phyloP scores from a whole-genome alignment of 1,140 invertebrate genomes.

The Calliopsis andreniformis region DNA sequence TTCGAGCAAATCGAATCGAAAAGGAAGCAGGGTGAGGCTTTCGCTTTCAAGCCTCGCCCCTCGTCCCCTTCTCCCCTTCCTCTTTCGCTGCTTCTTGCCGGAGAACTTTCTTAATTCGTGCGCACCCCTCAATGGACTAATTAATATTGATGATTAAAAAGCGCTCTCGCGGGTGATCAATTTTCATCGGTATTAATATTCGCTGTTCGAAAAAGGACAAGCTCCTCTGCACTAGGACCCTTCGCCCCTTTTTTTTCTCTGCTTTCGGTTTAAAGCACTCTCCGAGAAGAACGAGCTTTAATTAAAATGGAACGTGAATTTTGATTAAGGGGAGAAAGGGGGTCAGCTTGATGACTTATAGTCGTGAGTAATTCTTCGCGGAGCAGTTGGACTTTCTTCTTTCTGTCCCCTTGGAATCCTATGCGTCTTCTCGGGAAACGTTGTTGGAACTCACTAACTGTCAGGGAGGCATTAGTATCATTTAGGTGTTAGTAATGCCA shows the following conservation, averaged over 20 bases:
- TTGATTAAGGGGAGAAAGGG: slow-evolving; percentile 6
- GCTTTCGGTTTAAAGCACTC: slow-evolving; percentile 27
- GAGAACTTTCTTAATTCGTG: slow-evolving; percentile 73
- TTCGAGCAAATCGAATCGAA: slow-evolving; percentile 10
- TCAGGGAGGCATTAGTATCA: not conserved
- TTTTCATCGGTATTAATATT: slow-evolving; percentile 75
- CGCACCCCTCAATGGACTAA: slow-evolving; percentile 56
- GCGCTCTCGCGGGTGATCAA: slow-evolving; percentile 63
- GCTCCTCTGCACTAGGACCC: not conserved
- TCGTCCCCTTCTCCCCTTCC: not conserved
- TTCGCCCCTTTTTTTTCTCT: slow-evolving; percentile 54
- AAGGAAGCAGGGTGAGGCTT: not conserved
- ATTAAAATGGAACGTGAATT: slow-evolving; percentile 40
- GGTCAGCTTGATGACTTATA: not conserved
- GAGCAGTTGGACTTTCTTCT: not conserved
- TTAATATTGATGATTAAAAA: slow-evolving; percentile 76
- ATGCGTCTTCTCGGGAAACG: too few species aligned
- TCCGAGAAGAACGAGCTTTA: slow-evolving; percentile 6
- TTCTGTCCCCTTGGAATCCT: not conserved
- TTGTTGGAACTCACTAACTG: not conserved
- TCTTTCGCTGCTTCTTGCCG: slow-evolving; percentile 3
- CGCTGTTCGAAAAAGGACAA: slow-evolving; percentile 52
- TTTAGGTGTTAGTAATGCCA: not conserved
- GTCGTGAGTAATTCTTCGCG: not conserved
- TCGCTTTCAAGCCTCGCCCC: not conserved